phyloP scores from a whole-genome alignment of 2,888 invertebrate species.

The Ormyrus rosae region DNA sequence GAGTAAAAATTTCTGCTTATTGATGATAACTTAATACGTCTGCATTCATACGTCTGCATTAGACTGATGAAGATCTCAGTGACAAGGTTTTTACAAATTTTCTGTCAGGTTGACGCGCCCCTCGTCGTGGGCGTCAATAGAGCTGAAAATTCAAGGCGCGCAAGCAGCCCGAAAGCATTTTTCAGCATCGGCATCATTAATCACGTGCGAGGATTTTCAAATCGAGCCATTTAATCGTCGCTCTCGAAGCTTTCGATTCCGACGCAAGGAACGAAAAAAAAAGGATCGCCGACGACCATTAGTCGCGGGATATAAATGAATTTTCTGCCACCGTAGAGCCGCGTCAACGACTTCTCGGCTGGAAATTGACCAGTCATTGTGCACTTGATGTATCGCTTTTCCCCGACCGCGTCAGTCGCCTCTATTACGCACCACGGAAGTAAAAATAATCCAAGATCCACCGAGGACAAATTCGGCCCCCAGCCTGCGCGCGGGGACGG shows the following conservation, averaged over 20 bases:
- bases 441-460: neutral
- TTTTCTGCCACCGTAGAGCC: slow-evolving; percentile 64
- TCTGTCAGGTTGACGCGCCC: slow-evolving; percentile 17
- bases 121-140: slow-evolving; percentile 38
- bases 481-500: neutral
- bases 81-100: slow-evolving; percentile 35
- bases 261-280: slow-evolving; percentile 25
- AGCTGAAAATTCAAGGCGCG: slow-evolving; percentile 51
- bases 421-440: slow-evolving; percentile 11
- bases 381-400: slow-evolving; percentile 27
- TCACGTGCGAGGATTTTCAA: slow-evolving; percentile 50
- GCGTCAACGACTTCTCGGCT: slow-evolving; percentile 69
- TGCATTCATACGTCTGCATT: neutral
- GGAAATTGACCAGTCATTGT: slow-evolving; percentile 72
- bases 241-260: slow-evolving; percentile 58
- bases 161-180: slow-evolving; percentile 35
- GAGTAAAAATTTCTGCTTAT: neutral
- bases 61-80: slow-evolving; percentile 24
- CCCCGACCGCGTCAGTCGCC: neutral
- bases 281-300: slow-evolving; percentile 62
- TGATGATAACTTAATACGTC: neutral
- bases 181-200: slow-evolving; percentile 53
- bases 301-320: slow-evolving; percentile 70
- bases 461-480: neutral
- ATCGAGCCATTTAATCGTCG: slow-evolving; percentile 53